These are phyloP conservation scores for Ranitomeya imitator DNA, from an alignment of 2,113 vertebrate species.

Conservation along the genomic window DNA sequence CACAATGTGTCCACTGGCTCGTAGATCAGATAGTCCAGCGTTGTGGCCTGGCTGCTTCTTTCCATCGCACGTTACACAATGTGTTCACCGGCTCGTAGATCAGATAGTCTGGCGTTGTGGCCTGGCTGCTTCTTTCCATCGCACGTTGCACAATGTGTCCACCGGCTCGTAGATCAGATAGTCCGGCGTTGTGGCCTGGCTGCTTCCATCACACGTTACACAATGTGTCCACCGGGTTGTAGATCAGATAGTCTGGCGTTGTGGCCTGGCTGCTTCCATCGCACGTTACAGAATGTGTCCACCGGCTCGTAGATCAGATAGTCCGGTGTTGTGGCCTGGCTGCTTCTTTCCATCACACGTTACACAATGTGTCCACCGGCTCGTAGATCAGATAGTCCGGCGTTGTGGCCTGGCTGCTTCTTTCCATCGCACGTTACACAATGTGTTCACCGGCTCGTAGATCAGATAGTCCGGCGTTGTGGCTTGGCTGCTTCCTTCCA, in stretches of 20 bases:
- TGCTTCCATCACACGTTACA: not conserved
- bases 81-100: not conserved
- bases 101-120: conserved; percentile 1
- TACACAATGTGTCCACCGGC: too few relatives aligned
- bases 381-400: too few relatives aligned
- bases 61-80: not conserved
- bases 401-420: too few relatives aligned
- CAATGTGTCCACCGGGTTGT: not conserved
- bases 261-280: too few relatives aligned
- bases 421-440: too few relatives aligned
- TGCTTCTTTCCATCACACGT: too few relatives aligned
- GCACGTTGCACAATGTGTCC: not conserved
- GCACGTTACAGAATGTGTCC: too few relatives aligned
- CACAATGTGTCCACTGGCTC: not conserved
- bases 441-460: too few relatives aligned
- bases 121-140: conserved; percentile 12
- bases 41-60: not conserved
- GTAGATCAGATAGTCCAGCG: conserved; percentile 31
- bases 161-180: conserved; percentile 24
- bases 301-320: conserved; percentile 28
- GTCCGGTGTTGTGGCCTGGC: too few relatives aligned
- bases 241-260: too few relatives aligned
- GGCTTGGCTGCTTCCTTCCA: too few relatives aligned
- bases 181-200: not conserved
- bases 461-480: too few relatives aligned